Evolutionary conservation across 2,888 invertebrate species (phyloP), one percentile per base, ranked within the genome.

Genomic region (Drosophila birchii): DNA sequence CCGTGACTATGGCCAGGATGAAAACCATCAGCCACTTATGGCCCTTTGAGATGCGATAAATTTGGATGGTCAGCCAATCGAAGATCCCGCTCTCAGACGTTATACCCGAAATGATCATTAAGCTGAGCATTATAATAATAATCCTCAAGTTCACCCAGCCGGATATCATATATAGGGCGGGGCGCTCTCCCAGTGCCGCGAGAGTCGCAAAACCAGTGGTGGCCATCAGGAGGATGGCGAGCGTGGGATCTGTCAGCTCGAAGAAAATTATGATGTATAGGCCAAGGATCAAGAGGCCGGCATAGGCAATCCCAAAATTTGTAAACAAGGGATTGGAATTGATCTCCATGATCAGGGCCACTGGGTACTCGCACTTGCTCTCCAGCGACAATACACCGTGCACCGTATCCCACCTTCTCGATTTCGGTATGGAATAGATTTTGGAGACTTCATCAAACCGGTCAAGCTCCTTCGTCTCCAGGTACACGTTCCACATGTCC

Each of bases 221-320:
- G 0, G 95, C 94, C 95, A 64, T 81, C 95, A 85, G 2, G 2
- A 88, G 6, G 0, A 78, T 66, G 4, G 73, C 75, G 14, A 88
- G 64, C 4, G 89, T 67, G 0, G 75, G 93, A 89, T 96, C 96
- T 0, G 95, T 94, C 29, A 96, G 90, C 94, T 96, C 92, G 87
- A 91, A 97, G 75, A 97, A 95, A 56, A 98, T 97, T 44, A 98
- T 93, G 12, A 96, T 84, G 84, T 98, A 98, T n/a, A 98, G 93
- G 0, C 95, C 94, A 0, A 95, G 71, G 1, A 98, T 93, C 2
- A 98, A 94, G 0, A 95, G 78, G 0, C 95, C 94, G 0, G 96
- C 96, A 81, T 95, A 96, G 16, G 95, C 92, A 16, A 96, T 94
- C 0, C 97, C 97, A 70, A 94, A 93, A 36, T 94, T 93, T 18